These are phyloP conservation scores for Capromys pilorides DNA, from an alignment of 2,797 vertebrate genomes.

Conservation along the genomic window DNA sequence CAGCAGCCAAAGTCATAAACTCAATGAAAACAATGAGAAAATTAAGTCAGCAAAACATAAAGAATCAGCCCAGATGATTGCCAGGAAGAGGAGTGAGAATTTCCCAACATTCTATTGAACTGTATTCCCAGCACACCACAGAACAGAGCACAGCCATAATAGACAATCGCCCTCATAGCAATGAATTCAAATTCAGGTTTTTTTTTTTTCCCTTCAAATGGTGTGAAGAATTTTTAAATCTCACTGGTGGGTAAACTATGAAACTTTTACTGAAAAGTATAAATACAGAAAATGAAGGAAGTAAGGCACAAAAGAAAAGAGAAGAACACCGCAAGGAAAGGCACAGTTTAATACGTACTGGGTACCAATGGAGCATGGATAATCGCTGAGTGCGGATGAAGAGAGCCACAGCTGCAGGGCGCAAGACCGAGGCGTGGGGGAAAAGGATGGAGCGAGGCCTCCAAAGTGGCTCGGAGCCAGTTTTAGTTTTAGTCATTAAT, in stretches of 20 bases:
- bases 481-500: conserved; percentile 8
- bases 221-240: background rate
- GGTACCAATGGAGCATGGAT: background rate
- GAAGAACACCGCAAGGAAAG: background rate
- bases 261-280: background rate
- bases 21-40: conserved; percentile 64
- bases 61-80: conserved; percentile 62
- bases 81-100: conserved; percentile 50
- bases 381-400: background rate
- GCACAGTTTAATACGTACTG: background rate
- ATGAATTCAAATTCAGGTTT: background rate
- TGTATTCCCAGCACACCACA: conserved; percentile 33
- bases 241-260: background rate
- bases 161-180: background rate
- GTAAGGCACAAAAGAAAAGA: background rate
- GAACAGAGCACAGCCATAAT: background rate
- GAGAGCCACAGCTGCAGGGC: background rate
- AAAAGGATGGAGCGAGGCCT: background rate
- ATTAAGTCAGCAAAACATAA: conserved; percentile 59
- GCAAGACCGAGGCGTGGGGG: background rate
- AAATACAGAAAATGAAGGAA: background rate
- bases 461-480: background rate
- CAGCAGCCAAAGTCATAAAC: conserved; percentile 70
- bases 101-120: conserved; percentile 64
- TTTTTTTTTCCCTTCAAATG: conserved; percentile 7